These are phyloP conservation scores for Chrosomus eos DNA, from an alignment of 2,797 vertebrate genomes.

Conservation along the genomic window DNA sequence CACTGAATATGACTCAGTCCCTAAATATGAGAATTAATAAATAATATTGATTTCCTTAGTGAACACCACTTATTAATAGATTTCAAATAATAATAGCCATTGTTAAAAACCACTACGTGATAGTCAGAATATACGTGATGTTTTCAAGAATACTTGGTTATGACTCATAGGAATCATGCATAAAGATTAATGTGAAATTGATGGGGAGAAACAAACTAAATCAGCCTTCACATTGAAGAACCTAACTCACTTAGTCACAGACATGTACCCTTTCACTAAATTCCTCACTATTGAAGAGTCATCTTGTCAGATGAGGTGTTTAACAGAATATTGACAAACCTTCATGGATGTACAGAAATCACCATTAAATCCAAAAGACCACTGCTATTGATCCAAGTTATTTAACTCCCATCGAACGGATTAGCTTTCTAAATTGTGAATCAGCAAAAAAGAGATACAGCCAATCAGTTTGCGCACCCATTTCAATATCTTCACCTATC, in stretches of 20 bases:
- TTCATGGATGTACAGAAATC: constrained; percentile 51
- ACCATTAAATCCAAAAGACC: constrained; percentile 65
- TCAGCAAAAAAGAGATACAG: constrained; percentile 71
- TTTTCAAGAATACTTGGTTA: background rate
- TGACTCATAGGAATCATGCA: background rate
- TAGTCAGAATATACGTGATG: background rate
- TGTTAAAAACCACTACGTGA: background rate
- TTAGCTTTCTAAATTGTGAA: constrained; percentile 68
- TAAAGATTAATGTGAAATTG: constrained; percentile 2
- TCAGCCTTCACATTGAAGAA: background rate
- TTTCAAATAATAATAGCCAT: background rate
- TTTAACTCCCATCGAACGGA: constrained; percentile 66
- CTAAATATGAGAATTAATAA: background rate
- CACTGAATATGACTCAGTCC: background rate
- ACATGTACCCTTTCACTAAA: background rate
- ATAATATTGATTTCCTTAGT: background rate
- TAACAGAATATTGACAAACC: constrained; percentile 59
- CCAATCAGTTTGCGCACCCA: constrained; percentile 62
- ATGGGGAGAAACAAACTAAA: background rate
- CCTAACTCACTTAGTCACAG: constrained; percentile 9
- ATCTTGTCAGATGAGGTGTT: constrained; percentile 48
- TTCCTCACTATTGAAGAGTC: constrained; percentile 16
- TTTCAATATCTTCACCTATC: constrained; percentile 62
- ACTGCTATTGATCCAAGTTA: constrained; percentile 69
- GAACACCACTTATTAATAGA: background rate